Conservation (phyloP, 2,113 vertebrate species). For the Arothron firmamentum region DNA sequence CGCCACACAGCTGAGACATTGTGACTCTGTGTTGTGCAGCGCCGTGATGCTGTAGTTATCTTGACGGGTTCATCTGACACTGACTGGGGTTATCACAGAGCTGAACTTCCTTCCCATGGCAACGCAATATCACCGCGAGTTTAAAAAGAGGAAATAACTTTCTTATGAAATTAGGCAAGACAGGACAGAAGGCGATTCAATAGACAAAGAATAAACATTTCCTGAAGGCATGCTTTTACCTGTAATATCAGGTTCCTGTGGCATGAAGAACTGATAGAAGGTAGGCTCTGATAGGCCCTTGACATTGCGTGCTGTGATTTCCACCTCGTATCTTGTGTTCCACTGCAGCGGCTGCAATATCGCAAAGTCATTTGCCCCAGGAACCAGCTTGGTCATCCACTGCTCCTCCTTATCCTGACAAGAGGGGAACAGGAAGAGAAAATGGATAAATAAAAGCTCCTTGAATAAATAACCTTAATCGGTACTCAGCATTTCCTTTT, state of each 20-base stretch:
- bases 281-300: constrained; percentile 94
- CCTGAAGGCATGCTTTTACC: constrained; percentile 73
- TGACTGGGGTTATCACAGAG: constrained; percentile 23
- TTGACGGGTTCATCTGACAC: constrained; percentile 32
- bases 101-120: constrained; percentile 3
- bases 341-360: constrained; percentile 93
- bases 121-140: constrained; percentile 1
- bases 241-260: constrained; percentile 95
- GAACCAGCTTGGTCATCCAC: constrained; percentile 94
- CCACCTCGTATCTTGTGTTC: constrained; percentile 95
- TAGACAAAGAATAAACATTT: neutral
- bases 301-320: constrained; percentile 94
- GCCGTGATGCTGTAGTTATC: constrained; percentile 25
- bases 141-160: neutral
- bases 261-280: constrained; percentile 95
- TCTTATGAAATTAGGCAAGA: neutral
- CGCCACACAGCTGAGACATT: constrained; percentile 15
- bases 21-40: neutral
- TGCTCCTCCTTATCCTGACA: constrained; percentile 95
- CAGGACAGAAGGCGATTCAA: neutral
- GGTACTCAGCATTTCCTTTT: constrained; percentile 1
- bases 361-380: constrained; percentile 89
- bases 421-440: neutral
- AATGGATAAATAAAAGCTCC: neutral
- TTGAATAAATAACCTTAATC: neutral